phyloP scores from a whole-genome alignment of 2,888 invertebrate genomes.

The Megastigmus dorsalis region DNA sequence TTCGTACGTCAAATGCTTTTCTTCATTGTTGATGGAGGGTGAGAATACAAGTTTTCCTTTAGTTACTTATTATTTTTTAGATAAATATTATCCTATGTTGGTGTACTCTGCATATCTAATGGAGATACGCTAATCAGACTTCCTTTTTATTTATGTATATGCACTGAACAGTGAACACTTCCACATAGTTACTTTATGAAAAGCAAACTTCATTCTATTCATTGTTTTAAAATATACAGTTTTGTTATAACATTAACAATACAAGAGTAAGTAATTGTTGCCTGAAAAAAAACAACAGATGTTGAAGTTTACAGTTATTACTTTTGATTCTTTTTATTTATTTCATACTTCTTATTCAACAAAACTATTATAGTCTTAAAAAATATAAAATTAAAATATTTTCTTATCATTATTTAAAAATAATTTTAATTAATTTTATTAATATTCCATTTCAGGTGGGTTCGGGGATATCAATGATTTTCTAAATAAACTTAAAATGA shows the following conservation, averaged over 20 bases:
- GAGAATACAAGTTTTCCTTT: conserved; percentile 3
- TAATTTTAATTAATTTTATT: not conserved
- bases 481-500: conserved; percentile 21
- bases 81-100: not conserved
- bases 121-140: conserved; percentile 40
- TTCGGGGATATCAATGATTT: not conserved
- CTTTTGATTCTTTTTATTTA: too few species aligned
- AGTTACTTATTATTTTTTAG: not conserved
- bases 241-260: too few species aligned
- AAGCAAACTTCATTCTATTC: too few species aligned
- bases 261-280: too few species aligned
- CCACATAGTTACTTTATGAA: too few species aligned
- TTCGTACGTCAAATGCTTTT: not conserved
- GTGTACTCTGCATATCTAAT: not conserved
- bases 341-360: too few species aligned
- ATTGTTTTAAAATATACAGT: too few species aligned
- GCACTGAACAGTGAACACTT: too few species aligned
- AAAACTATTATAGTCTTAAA: not conserved
- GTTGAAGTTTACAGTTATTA: too few species aligned
- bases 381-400: not conserved
- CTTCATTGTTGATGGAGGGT: not conserved
- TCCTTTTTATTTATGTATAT: not conserved
- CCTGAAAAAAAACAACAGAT: too few species aligned
- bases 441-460: not conserved
- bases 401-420: not conserved